phyloP scores from a whole-genome alignment of 2,113 vertebrate species.

The Solenodon paradoxus region DNA sequence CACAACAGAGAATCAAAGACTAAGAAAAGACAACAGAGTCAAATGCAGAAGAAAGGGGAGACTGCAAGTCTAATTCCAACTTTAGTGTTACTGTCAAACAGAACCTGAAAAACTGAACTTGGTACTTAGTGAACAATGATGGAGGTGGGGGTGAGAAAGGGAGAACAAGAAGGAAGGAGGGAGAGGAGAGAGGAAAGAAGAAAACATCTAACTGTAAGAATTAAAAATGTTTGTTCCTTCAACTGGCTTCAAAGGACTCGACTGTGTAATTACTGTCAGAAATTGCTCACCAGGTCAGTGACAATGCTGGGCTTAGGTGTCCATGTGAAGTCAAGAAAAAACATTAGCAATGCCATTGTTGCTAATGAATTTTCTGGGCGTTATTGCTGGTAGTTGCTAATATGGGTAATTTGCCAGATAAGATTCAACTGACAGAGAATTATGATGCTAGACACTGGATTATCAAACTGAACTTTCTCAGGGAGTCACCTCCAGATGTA shows the following conservation, averaged over 20 bases:
- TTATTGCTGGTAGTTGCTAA: background rate
- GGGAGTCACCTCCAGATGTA: background rate
- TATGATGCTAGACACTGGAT: background rate
- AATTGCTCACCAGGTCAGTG: background rate
- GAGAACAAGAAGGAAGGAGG: background rate
- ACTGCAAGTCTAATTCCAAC: background rate
- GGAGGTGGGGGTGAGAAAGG: background rate
- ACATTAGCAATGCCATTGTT: background rate
- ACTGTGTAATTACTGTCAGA: background rate
- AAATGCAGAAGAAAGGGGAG: constrained; percentile 56
- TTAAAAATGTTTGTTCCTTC: background rate
- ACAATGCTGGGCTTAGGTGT: background rate
- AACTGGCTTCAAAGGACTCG: constrained; percentile 15
- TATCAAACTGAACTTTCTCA: background rate
- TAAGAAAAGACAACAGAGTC: constrained; percentile 78
- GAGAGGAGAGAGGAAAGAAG: background rate
- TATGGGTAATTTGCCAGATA: background rate
- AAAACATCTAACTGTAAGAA: background rate
- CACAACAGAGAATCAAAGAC: constrained; percentile 69
- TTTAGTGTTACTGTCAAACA: constrained; percentile 46
- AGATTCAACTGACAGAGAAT: background rate
- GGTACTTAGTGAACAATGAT: background rate
- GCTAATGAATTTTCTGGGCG: background rate
- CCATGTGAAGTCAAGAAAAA: background rate
- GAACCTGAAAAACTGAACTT: background rate